Conservation (phyloP, 2,888 invertebrate genomes). For the Dermolepida albohirtum region DNA sequence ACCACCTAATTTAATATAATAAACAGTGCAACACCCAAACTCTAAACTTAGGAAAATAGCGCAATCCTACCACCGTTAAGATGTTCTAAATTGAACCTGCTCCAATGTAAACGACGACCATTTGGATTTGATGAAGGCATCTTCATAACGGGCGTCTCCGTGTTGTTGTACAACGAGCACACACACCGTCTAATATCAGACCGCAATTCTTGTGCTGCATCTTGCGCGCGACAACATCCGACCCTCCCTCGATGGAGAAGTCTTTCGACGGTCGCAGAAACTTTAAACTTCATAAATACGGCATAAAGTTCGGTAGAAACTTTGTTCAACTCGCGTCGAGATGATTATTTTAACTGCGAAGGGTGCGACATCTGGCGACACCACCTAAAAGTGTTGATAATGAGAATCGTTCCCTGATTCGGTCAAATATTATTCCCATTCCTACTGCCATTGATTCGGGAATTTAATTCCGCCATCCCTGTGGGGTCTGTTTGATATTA, state of each 20-base stretch:
- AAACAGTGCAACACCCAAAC: slow-evolving; percentile 18
- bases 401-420: slow-evolving; percentile 49
- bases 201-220: slow-evolving; percentile 51
- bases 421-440: slow-evolving; percentile 39
- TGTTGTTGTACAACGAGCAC: not conserved
- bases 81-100: slow-evolving; percentile 26
- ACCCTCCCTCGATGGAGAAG: slow-evolving; percentile 31
- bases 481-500: slow-evolving; percentile 18
- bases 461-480: slow-evolving; percentile 16
- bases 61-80: slow-evolving; percentile 4
- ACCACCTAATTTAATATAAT: slow-evolving; percentile 14
- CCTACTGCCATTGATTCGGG: slow-evolving; percentile 14
- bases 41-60: slow-evolving; percentile 12
- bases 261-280: slow-evolving; percentile 50
- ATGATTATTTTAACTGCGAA: slow-evolving; percentile 59
- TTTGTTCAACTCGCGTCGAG: slow-evolving; percentile 56
- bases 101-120: slow-evolving; percentile 25
- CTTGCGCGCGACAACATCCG: not conserved
- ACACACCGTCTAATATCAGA: slow-evolving; percentile 47
- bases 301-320: slow-evolving; percentile 57
- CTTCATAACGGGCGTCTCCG: slow-evolving; percentile 2
- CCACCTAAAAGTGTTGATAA: slow-evolving; percentile 52
- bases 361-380: slow-evolving; percentile 56
- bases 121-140: slow-evolving; percentile 13
- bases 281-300: slow-evolving; percentile 60